Conservation (phyloP, 2,797 vertebrate genomes). For the Gadopsis marmoratus region DNA sequence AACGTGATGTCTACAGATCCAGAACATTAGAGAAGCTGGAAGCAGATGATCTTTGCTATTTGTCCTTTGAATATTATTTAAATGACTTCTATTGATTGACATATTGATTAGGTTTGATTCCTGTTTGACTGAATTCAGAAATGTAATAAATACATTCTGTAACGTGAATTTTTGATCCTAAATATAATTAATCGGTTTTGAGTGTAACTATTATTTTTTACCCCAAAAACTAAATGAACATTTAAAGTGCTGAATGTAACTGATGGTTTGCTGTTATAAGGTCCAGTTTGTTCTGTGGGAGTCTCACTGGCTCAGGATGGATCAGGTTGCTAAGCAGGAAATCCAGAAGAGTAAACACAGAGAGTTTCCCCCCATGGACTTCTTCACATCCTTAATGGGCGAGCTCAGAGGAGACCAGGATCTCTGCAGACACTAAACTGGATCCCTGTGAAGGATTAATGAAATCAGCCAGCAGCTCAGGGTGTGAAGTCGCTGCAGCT, state of each 20-base stretch:
- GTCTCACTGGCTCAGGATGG: neutral
- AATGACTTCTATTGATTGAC: neutral
- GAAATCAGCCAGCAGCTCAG: constrained; percentile 46
- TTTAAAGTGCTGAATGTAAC: no score
- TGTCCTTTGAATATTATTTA: neutral
- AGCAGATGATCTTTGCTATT: no score
- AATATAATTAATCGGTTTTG: neutral
- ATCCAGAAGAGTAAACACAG: constrained; percentile 62
- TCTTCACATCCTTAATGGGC: constrained; percentile 44
- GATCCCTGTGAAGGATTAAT: constrained; percentile 53
- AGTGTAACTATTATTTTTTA: neutral
- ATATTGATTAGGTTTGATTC: neutral
- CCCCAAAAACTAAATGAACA: no score
- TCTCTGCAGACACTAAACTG: constrained; percentile 32
- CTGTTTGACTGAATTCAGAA: neutral
- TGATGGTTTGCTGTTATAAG: no score
- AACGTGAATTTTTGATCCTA: neutral
- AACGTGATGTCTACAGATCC: no score
- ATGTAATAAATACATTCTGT: neutral
- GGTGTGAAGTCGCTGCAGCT: neutral
- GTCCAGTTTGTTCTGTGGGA: no score
- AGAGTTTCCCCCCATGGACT: constrained; percentile 24
- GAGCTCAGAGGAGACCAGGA: constrained; percentile 30
- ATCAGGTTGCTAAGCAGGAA: constrained; percentile 54
- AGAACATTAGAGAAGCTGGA: no score